Percentiles rank a stretch among this genome's conserved stretches.
Evolutionary conservation across 2,113 vertebrate genomes (phyloP).

Genomic region (Lethenteron camtschaticum): DNA sequence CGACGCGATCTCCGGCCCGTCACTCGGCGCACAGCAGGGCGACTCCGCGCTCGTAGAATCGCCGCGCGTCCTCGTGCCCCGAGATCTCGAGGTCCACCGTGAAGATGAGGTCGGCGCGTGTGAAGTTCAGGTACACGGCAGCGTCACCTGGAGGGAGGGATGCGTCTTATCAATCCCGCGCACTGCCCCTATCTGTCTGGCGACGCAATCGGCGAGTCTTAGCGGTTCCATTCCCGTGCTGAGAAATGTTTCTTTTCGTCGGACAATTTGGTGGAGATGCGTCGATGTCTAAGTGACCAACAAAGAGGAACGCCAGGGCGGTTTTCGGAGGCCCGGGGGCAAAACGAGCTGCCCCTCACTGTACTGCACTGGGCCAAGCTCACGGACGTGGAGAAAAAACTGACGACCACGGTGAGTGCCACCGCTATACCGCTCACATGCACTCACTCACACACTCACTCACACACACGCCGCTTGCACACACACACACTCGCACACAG

Average conservation of each 20-base stretch:
- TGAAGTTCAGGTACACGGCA: constrained; percentile 96
- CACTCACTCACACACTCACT: no score
- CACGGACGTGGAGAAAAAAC: constrained; percentile 40
- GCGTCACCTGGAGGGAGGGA: constrained; percentile 39
- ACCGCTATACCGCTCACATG: no score
- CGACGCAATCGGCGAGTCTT: background rate
- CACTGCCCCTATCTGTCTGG: background rate
- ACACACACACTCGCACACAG: no score
- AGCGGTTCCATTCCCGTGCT: background rate
- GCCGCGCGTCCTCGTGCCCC: constrained; percentile 75
- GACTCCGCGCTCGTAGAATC: constrained; percentile 89
- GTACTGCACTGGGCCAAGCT: constrained; percentile 86
- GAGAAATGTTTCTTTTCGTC: background rate
- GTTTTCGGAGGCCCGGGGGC: background rate
- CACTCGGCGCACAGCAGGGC: constrained; percentile 81
- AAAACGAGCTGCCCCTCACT: constrained; percentile 45
- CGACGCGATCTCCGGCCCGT: constrained; percentile 5
- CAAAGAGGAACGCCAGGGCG: background rate
- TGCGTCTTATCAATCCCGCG: background rate
- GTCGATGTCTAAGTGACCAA: background rate
- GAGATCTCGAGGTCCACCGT: constrained; percentile 92
- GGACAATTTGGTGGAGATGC: background rate
- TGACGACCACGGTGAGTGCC: constrained; percentile 44
- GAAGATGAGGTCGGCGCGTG: constrained; percentile 81
- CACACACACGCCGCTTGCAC: no score